Conservation (phyloP, 2,113 vertebrate genomes). For the Camelus bactrianus region DNA sequence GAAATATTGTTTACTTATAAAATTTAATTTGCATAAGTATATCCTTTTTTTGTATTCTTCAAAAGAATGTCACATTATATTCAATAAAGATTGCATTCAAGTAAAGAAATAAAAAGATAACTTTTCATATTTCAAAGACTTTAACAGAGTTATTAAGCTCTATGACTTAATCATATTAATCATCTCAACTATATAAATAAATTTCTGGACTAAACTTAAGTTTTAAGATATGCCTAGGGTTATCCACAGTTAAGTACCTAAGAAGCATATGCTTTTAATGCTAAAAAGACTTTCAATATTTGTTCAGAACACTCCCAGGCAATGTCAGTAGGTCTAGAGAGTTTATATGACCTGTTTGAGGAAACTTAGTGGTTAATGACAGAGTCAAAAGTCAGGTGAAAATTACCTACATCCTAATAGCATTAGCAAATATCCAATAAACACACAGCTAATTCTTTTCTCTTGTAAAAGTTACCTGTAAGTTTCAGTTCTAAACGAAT, state of each 20-base stretch:
- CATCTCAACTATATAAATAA: neutral
- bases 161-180: neutral
- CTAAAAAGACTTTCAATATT: neutral
- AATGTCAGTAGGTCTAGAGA: neutral
- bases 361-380: neutral
- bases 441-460: neutral
- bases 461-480: neutral
- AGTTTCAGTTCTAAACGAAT: neutral
- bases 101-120: neutral
- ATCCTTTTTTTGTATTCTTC: neutral
- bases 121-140: neutral
- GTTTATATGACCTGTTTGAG: neutral
- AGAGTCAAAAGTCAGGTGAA: neutral
- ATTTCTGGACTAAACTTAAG: neutral
- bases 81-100: neutral
- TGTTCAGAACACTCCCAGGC: neutral
- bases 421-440: neutral
- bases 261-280: neutral
- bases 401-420: neutral
- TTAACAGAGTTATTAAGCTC: neutral
- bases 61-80: neutral
- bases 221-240: neutral
- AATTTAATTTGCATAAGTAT: neutral
- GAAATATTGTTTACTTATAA: neutral
- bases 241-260: neutral